Evolutionary conservation across 1,140 invertebrate genomes (phyloP), one percentile per base, ranked within the genome.

Genomic region (Megathymus violae): DNA sequence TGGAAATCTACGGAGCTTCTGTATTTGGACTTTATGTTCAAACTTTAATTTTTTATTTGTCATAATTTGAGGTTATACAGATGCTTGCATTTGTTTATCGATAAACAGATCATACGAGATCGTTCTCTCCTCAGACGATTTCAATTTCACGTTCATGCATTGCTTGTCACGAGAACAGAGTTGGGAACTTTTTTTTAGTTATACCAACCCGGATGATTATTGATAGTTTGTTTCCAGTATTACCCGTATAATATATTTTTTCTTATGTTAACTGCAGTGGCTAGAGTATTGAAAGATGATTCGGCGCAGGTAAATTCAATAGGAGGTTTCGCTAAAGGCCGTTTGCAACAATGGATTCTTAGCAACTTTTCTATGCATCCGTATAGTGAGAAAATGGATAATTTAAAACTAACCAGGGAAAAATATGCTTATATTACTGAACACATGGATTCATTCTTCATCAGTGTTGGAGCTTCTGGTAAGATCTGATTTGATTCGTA

Each of bases 341-440:
- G 61, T 7, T 47, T 73, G 10, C 50, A 48, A 7, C 52, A 50
- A 34, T 73, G 71, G 71, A 62, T 73, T 13, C 27, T 59, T 5
- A 62, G 52, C 14, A 61, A 69, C 19, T 47, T 61, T 25, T n/a
- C 41, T 14, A 56, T 73, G 47, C 60, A 73, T 40, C 31, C 56
- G 2, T 69, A 56, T 36, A 14, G 44, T 1, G 31, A 74, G 25
- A 11, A 48, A 31, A 64, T 74, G 36, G 71, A 74, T 54, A 40
- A 58, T 19, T 38, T 43, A n/a, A 58, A 40, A 16, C 15, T 74
- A 15, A 22, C 47, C 1, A 74, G 58, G 38, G 71, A 74, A 17
- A 50, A 43, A 36, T 74, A 60, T 51, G 47, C 16, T 7, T 17
- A 50, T 36, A 25, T 60, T 16, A 19, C 51, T 31, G 48, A 56